phyloP scores from a whole-genome alignment of 2,113 vertebrate genomes.

The Ptilorrhoa leucosticta region DNA sequence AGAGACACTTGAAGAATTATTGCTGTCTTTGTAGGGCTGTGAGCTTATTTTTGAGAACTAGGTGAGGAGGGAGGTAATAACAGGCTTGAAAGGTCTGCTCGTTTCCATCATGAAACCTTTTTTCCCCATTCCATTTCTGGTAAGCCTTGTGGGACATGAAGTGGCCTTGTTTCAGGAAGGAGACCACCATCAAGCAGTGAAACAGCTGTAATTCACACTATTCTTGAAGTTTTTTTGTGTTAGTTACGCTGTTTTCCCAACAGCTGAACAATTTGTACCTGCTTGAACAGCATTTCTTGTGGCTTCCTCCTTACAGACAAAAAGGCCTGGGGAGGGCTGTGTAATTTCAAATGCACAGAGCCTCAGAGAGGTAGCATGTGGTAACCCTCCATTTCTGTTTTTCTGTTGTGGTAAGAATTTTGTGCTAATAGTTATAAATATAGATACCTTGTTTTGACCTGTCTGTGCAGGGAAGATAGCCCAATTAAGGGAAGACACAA shows the following conservation, averaged over 20 bases:
- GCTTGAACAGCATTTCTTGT: neutral
- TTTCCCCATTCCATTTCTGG: neutral
- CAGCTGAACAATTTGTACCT: neutral
- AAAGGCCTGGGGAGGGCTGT: neutral
- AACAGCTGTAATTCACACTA: neutral
- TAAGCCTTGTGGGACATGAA: neutral
- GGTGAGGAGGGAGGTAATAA: neutral
- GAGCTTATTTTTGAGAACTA: neutral
- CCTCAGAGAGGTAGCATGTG: neutral
- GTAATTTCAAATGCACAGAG: neutral
- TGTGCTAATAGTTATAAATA: neutral
- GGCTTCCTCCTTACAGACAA: neutral
- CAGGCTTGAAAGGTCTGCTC: neutral
- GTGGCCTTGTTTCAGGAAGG: neutral
- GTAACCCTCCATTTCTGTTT: neutral
- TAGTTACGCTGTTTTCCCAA: neutral
- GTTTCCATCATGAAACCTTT: neutral
- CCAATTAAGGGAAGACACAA: neutral
- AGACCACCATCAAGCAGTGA: neutral
- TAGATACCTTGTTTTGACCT: neutral
- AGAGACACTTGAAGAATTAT: neutral
- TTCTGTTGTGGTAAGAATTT: neutral
- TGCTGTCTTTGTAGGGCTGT: neutral
- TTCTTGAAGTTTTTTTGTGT: neutral
- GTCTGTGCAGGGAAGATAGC: neutral